These are phyloP conservation scores for Dendroctonus ponderosae DNA, from an alignment of 1,140 invertebrate species.

Conservation along the genomic window DNA sequence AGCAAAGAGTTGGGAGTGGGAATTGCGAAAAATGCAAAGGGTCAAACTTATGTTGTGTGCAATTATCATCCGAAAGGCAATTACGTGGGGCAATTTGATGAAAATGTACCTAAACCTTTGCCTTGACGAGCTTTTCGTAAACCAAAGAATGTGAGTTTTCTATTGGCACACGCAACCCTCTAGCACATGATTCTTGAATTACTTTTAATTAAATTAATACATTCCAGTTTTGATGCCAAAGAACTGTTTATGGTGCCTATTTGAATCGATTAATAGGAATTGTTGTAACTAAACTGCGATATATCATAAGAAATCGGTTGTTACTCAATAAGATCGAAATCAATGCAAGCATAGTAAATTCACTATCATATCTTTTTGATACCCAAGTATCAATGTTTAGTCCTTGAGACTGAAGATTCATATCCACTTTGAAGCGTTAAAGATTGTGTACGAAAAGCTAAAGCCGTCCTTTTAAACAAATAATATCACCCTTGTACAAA, in stretches of 20 bases:
- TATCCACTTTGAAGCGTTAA: background rate
- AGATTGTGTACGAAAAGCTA: too few species aligned
- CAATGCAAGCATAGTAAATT: too few species aligned
- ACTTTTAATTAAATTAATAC: conserved; percentile 10
- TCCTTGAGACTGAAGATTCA: too few species aligned
- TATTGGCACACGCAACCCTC: conserved; percentile 32
- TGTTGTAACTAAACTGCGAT: too few species aligned
- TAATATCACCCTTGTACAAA: too few species aligned
- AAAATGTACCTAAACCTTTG: conserved; percentile 59
- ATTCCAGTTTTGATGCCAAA: conserved; percentile 35
- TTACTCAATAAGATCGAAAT: too few species aligned
- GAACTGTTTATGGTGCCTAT: conserved; percentile 24
- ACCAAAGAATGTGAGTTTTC: conserved; percentile 28
- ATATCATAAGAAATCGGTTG: too few species aligned
- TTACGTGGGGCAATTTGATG: conserved; percentile 66
- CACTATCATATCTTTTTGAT: too few species aligned
- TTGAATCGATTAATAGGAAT: too few species aligned
- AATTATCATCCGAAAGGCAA: conserved; percentile 86
- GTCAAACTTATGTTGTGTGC: conserved; percentile 67
- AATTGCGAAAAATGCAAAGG: conserved; percentile 61
- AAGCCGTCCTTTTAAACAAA: too few species aligned
- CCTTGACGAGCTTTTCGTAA: conserved; percentile 32
- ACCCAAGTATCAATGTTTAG: too few species aligned
- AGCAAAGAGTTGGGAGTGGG: conserved; percentile 73
- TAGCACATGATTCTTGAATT: conserved; percentile 19